Evolutionary conservation across 2,888 invertebrate species (phyloP).

Genomic region (Eilema caniola): DNA sequence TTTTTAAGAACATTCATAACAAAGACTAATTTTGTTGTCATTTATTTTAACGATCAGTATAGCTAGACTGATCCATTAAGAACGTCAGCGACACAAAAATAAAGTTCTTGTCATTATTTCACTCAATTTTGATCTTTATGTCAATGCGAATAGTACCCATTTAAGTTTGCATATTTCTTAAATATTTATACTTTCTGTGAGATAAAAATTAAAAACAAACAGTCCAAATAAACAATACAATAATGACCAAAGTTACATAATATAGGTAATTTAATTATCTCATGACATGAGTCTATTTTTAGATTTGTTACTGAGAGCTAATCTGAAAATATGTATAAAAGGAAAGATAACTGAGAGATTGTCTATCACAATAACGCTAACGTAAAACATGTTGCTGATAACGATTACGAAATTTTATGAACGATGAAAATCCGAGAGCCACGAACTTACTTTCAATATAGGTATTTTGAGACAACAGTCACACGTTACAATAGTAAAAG

Average conservation of each 20-base stretch:
- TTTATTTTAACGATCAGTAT: conserved; percentile 37
- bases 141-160: neutral
- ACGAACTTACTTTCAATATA: neutral
- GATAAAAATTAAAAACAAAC: neutral
- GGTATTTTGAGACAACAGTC: neutral
- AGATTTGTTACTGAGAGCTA: conserved; percentile 6
- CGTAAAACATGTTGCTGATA: conserved; percentile 15
- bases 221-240: conserved; percentile 28
- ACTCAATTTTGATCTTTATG: conserved; percentile 20
- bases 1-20: neutral
- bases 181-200: conserved; percentile 1
- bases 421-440: conserved; percentile 2
- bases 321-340: conserved; percentile 12
- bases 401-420: conserved; percentile 5
- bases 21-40: conserved; percentile 26
- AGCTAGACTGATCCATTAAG: conserved; percentile 24
- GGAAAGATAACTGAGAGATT: conserved; percentile 16
- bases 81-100: conserved; percentile 34
- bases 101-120: conserved; percentile 12
- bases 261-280: neutral
- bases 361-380: conserved; percentile 12
- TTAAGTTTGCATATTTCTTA: neutral
- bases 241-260: conserved; percentile 32
- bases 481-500: neutral
- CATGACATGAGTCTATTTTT: conserved; percentile 5